Conservation (phyloP, 1,140 invertebrate species). For the Meloidogyne hapla region DNA sequence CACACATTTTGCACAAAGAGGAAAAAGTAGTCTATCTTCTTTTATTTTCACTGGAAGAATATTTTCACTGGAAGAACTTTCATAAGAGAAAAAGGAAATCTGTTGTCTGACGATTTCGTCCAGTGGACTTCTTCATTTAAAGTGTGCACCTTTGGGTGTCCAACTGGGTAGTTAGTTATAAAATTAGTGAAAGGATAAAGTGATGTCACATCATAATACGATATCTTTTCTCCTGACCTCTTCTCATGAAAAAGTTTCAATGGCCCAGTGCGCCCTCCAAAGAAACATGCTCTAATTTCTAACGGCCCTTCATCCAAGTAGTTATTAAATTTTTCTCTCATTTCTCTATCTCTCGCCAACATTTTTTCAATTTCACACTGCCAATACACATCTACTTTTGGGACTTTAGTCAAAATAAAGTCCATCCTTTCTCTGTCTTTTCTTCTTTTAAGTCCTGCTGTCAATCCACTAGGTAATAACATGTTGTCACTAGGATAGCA, state of each 20-base stretch:
- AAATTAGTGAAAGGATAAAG: constrained; percentile 21
- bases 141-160: constrained; percentile 1
- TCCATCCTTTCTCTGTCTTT: neutral
- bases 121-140: neutral
- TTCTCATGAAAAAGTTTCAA: neutral
- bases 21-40: neutral
- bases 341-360: neutral
- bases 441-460: neutral
- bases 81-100: neutral
- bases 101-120: neutral
- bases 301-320: constrained; percentile 6
- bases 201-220: constrained; percentile 11
- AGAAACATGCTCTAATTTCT: no score
- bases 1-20: neutral
- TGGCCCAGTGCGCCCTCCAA: neutral
- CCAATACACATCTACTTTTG: neutral
- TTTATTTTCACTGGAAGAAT: constrained; percentile 8
- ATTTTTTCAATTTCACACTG: constrained; percentile 11
- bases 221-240: neutral
- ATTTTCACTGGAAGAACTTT: constrained; percentile 5
- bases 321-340: neutral
- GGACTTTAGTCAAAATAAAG: neutral
- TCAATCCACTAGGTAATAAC: constrained; percentile 4
- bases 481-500: neutral
- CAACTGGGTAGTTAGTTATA: neutral